Conservation (phyloP, 2,113 vertebrate species). For the Ictalurus furcatus region DNA sequence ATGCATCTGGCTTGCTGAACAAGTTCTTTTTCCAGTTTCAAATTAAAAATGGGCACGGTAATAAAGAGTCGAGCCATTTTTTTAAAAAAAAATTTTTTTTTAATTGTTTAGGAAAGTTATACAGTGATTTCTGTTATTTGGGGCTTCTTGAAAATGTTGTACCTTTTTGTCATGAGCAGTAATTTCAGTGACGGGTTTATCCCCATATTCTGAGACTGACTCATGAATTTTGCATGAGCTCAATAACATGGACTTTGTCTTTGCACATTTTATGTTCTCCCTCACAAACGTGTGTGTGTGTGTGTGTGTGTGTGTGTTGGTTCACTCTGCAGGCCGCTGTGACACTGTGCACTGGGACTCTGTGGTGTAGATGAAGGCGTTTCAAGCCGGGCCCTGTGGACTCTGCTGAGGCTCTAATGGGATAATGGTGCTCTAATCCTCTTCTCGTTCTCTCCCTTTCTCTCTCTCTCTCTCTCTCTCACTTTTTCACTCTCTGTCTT, state of each 20-base stretch:
- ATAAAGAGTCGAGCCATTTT: not conserved
- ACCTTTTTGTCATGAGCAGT: not conserved
- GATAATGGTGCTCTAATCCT: conserved; percentile 81
- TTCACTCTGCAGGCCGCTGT: conserved; percentile 7
- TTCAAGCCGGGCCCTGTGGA: conserved; percentile 62
- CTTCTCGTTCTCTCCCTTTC: conserved; percentile 67
- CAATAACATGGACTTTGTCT: not conserved
- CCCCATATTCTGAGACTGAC: not conserved
- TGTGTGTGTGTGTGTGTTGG: not conserved
- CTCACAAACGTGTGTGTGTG: too few species aligned
- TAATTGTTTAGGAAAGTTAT: not conserved
- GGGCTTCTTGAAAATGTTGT: not conserved
- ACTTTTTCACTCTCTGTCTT: conserved; percentile 52
- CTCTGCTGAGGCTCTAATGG: conserved; percentile 70
- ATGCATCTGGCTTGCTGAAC: not conserved
- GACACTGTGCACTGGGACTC: conserved; percentile 25
- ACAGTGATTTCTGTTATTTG: not conserved
- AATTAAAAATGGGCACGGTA: not conserved
- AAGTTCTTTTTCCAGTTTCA: not conserved
- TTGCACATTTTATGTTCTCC: too few species aligned
- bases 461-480: not conserved
- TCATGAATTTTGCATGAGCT: not conserved
- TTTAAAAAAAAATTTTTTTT: too few species aligned
- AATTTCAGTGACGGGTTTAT: not conserved
- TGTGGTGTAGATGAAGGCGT: conserved; percentile 60